Evolutionary conservation across 2,797 vertebrate species (phyloP), one percentile per base, ranked within the genome.

Genomic region (Sebastes flavidus): DNA sequence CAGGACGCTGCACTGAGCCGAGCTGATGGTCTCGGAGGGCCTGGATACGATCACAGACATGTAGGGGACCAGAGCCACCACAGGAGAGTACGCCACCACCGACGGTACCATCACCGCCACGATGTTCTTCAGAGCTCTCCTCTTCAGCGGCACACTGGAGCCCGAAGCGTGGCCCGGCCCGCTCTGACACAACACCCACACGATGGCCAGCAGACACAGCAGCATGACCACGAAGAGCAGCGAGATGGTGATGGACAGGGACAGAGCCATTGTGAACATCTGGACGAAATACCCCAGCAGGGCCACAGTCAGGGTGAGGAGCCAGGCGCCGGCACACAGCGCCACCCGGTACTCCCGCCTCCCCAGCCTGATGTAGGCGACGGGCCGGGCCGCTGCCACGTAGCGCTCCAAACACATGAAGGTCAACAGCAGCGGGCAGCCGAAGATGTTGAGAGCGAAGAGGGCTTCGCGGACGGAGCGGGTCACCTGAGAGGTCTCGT

Each of bases 401-500:
- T 75, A 89, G 4, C 88, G 84, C 76, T 89, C 90, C 52, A 89
- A 2, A 72, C 90, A 91, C 84, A 91, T 89, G 58, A 63, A 70
- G 9, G 82, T 75, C 14, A 88, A 18, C 58, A 90, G 72, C 78
- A 91, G 60, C 0, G 88, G 90, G 49, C 88, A 90, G 62, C 81
- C 79, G 2, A 90, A 76, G 30, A 86, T 10, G n/a, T 76, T 89
- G 20, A 87, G 72, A 4, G 62, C 34, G 1, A 65, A 77, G 29
- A 88, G 9, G 20, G 77, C 63, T 2, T 76, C 42, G 8, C 12
- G 20, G 3, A 74, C 5, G 2, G 20, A 4, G 0, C 65, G 16
- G 4, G 38, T 6, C 4, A 27, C 16, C 24, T 70, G 24, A 2
- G 59, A 10, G 4, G n/a, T 25, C 1, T 10, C 0, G 3, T 42